Percentiles rank a stretch among this genome's conserved stretches.
These are phyloP conservation scores for Lamprotornis superbus DNA, from an alignment of 2,113 vertebrate species.

Conservation along the genomic window DNA sequence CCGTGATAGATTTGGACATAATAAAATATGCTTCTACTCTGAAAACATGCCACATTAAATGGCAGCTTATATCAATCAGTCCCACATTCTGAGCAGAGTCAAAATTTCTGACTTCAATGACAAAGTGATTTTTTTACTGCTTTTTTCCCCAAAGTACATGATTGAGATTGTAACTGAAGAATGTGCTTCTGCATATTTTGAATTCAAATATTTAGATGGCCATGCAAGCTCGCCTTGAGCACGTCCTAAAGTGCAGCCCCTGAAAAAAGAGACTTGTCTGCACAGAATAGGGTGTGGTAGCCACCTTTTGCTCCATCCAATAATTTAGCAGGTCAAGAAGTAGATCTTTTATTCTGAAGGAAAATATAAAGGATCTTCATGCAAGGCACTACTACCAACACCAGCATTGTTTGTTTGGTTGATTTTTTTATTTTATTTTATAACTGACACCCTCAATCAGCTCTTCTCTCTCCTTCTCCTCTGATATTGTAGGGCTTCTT, in stretches of 20 bases:
- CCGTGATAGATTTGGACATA: not conserved
- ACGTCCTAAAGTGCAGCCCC: not conserved
- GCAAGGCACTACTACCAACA: not conserved
- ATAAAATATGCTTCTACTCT: not conserved
- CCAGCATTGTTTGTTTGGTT: not conserved
- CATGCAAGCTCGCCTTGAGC: not conserved
- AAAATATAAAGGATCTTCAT: rapidly evolving
- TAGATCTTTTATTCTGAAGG: not conserved
- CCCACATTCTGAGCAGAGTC: not conserved
- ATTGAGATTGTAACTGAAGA: not conserved
- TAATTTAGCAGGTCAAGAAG: not conserved
- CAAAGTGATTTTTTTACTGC: not conserved
- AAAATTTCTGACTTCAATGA: not conserved
- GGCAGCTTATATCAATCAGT: not conserved
- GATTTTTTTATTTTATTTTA: not conserved
- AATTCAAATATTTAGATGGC: not conserved
- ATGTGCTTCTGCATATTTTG: not conserved
- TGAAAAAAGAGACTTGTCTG: not conserved
- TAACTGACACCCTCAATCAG: not conserved
- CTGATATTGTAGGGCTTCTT: not conserved
- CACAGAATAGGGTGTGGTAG: not conserved
- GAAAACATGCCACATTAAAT: not conserved
- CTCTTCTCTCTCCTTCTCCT: not conserved
- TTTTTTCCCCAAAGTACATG: not conserved
- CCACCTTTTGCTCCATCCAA: not conserved